Percentiles rank a stretch among this genome's conserved stretches.
Evolutionary conservation across 2,888 invertebrate species (phyloP).

Genomic region (Agriopis leucophaearia): DNA sequence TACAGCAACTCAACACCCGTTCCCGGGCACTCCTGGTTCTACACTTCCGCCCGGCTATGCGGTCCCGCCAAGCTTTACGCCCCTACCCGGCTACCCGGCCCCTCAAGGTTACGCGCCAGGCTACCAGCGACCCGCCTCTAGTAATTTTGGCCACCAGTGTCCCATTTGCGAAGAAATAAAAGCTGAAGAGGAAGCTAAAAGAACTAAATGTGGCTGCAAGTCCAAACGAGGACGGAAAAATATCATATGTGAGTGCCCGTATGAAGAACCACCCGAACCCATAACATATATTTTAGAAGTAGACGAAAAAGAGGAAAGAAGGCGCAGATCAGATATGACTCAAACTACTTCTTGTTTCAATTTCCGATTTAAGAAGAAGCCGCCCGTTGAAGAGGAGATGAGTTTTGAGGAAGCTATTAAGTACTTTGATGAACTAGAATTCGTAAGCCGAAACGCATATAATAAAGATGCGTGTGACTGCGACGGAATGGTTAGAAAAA

Average conservation of each 20-base stretch:
- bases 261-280: constrained; percentile 11
- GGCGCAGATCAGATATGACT: constrained; percentile 59
- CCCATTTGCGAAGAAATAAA: constrained; percentile 20
- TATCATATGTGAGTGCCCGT: constrained; percentile 37
- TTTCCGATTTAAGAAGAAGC: constrained; percentile 49
- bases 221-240: constrained; percentile 15
- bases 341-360: constrained; percentile 65
- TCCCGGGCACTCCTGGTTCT: too few relatives aligned
- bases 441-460: constrained; percentile 20
- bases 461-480: constrained; percentile 24
- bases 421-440: constrained; percentile 45
- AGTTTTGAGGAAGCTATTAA: constrained; percentile 60
- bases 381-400: constrained; percentile 47
- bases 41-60: too few relatives aligned
- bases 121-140: neutral
- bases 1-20: neutral
- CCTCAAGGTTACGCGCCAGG: neutral
- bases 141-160: constrained; percentile 9
- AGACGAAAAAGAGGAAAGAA: constrained; percentile 44
- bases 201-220: neutral
- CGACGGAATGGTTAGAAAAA: constrained; percentile 27
- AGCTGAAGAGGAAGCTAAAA: constrained; percentile 5
- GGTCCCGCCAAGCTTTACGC: neutral
- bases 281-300: constrained; percentile 13
- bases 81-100: neutral